These are phyloP conservation scores for Ciconia maguari DNA, from an alignment of 2,113 vertebrate genomes.

Conservation along the genomic window DNA sequence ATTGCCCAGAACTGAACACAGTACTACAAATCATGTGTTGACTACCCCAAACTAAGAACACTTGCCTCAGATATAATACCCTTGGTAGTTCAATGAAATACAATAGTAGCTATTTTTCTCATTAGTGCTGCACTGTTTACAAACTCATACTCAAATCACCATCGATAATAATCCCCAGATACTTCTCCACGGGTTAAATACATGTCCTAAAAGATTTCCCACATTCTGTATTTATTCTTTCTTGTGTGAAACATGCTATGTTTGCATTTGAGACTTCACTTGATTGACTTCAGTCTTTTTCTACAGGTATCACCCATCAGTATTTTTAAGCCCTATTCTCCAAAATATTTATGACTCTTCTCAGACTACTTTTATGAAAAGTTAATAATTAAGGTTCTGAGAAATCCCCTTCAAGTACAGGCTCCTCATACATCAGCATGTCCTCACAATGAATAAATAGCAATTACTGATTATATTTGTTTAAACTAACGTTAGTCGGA, in stretches of 20 bases:
- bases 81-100: not conserved
- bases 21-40: conserved; percentile 6
- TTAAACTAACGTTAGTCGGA: not conserved
- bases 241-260: not conserved
- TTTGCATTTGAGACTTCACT: not conserved
- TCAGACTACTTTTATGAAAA: not conserved
- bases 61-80: not conserved
- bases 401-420: not conserved
- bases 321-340: not conserved
- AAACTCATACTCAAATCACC: not conserved
- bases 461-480: not conserved
- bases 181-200: not conserved
- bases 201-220: not conserved
- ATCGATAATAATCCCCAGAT: not conserved
- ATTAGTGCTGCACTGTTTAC: not conserved
- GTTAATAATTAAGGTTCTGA: not conserved
- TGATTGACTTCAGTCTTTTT: not conserved
- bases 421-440: not conserved
- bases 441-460: not conserved
- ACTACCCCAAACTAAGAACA: conserved; percentile 16
- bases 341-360: not conserved
- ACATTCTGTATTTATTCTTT: not conserved
- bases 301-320: not conserved
- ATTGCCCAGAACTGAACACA: not conserved
- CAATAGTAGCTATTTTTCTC: conserved; percentile 6